Evolutionary conservation across 2,888 invertebrate genomes (phyloP), one percentile per base, ranked within the genome.

Genomic region (Caenorhabditis japonica): DNA sequence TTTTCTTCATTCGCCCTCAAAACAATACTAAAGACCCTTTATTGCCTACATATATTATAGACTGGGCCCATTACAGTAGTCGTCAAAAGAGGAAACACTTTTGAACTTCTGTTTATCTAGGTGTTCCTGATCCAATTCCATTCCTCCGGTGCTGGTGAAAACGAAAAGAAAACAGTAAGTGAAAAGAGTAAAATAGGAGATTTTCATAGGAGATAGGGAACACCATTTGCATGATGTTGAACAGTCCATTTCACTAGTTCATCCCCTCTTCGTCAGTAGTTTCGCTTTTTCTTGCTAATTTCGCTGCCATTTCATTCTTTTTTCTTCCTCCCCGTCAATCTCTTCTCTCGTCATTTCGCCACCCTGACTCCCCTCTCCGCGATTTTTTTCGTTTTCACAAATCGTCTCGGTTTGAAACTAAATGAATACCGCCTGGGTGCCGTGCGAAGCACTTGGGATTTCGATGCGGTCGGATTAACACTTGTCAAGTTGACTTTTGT

Each of bases 211-310:
- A 55, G 64, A 64, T 64, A 64, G 15, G 36, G 43, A 43, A 46
- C 38, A 56, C 64, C 47, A 62, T 55, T 55, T 55, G 21, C 19
- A 62, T 46, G 52, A 44, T 62, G 52, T 55, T 62, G 62, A 64
- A 64, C 53, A 46, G 46, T 39, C 52, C 61, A 64, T 64, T 64
- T 64, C 64, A 56, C 64, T 64, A 49, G 61, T 61, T 61, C 44
- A 61, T 55, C 58, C 38, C 47, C 10, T 10, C 47, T 55, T 55
- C 61, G n/a, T n/a, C n/a, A n/a, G n/a, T n/a, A 62, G 61, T 53
- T 62, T 62, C 61, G 53, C 61, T 64, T 55, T 47, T 56, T 56
- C 56, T n/a, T 64, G 49, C 64, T 64, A 64, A 64, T 64, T 64
- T 64, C 46, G 19, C 34, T 46, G 30, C 46, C 33, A 41, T 49